Base-by-base conservation (phyloP, 2,797 vertebrate genomes). In the Mustela erminea region DNA sequence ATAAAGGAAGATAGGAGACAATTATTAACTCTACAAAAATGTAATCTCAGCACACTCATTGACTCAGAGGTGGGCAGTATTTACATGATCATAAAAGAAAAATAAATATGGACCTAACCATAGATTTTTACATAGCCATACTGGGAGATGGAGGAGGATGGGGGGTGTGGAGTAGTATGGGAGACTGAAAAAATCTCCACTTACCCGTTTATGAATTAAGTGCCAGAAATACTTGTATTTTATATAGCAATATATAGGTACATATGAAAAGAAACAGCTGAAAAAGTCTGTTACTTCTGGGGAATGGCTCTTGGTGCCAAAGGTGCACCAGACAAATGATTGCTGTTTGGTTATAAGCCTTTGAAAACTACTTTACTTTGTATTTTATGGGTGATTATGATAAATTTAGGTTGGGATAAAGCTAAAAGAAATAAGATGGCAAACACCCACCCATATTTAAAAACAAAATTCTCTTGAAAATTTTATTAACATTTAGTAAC, bases 381-480 rank as follows among this genome's bases (percentile, higher is more conserved):
- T 41, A 49, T 72, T 85, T 96, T 66, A 84, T 38, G 60, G 54
- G 21, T 66, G 72, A 86, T 77, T 88, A 74, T 5, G 75, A 93
- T 15, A 41, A 92, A 81, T 85, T 18, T 27, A 92, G 29, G 35
- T 58, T 94, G 60, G 6, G 62, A 82, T 88, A 82, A 88, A 68
- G 41, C 38, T 88, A 54, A 82, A 92, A 95, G 66, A 92, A 93
- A 49, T 56, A 95, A 75, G 56, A 84, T 56, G 62, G 94, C 27
- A 93, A 94, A 72, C 29, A 72, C 12, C 25, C 27, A 77, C 12
- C 25, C 27, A 77, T 80, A 89, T 38, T 94, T 87, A 97, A 93
- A 86, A 64, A 75, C 46, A 96, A 88, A 87, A 87, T 72, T 91
- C 11, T 95, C 72, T 90, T 94, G 43, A 89, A 94, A 96, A 93